Evolutionary conservation across 2,888 invertebrate genomes (phyloP).

Genomic region (Sturmia bella): DNA sequence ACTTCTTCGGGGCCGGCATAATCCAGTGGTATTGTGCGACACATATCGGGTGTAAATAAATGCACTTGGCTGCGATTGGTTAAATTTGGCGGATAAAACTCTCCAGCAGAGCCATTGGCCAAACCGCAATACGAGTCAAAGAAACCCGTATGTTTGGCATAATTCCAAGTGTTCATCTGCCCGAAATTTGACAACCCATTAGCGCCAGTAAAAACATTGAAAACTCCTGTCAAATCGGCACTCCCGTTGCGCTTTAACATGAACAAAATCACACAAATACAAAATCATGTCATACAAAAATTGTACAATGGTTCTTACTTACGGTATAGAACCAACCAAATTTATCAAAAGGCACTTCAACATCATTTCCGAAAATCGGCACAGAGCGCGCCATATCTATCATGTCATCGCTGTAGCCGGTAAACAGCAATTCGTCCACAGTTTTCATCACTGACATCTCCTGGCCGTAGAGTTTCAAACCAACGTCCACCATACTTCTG

Average conservation of each 20-base stretch:
- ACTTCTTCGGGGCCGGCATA: slow-evolving; percentile 84
- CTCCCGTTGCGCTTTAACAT: slow-evolving; percentile 89
- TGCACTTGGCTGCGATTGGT: slow-evolving; percentile 83
- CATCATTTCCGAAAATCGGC: slow-evolving; percentile 83
- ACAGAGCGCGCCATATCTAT: slow-evolving; percentile 86
- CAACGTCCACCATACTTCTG: slow-evolving; percentile 85
- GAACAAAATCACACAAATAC: too few species aligned
- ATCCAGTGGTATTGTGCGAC: slow-evolving; percentile 86
- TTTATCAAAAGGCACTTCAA: slow-evolving; percentile 86
- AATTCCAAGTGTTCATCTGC: slow-evolving; percentile 88
- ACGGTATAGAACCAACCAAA: slow-evolving; percentile 94
- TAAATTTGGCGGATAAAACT: slow-evolving; percentile 88
- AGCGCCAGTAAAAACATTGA: slow-evolving; percentile 89
- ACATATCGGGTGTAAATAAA: slow-evolving; percentile 90
- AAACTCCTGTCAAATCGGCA: slow-evolving; percentile 87
- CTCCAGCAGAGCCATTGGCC: slow-evolving; percentile 89
- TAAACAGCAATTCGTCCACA: slow-evolving; percentile 88
- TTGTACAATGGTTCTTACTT: slow-evolving; percentile 60
- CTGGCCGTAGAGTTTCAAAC: slow-evolving; percentile 84
- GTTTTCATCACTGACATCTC: slow-evolving; percentile 85
- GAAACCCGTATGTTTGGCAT: slow-evolving; percentile 83
- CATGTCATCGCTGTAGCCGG: slow-evolving; percentile 90
- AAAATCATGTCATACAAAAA: too few species aligned
- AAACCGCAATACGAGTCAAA: slow-evolving; percentile 84
- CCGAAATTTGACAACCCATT: slow-evolving; percentile 86